A percentile compares a stretch with the other conserved stretches of the same genome.
phyloP scores from a whole-genome alignment of 2,888 invertebrate species.

The Tenthredo mesomela region DNA sequence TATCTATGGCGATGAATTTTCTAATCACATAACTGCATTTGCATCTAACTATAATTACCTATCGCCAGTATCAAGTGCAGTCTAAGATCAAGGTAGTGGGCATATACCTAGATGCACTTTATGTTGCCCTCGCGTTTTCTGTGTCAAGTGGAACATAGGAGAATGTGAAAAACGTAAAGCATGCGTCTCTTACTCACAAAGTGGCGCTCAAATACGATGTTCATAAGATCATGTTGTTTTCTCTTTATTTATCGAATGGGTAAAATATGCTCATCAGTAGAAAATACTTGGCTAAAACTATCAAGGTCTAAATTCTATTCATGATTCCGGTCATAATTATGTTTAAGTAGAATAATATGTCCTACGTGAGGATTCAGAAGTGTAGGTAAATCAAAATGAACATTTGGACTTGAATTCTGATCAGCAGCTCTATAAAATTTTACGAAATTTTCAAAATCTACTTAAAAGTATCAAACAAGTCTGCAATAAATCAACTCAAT shows the following conservation, averaged over 20 bases:
- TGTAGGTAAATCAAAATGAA: no score
- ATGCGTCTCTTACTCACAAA: not conserved
- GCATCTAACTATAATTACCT: not conserved
- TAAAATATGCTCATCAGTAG: not conserved
- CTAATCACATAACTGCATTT: not conserved
- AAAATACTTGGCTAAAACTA: not conserved
- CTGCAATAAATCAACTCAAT: no score
- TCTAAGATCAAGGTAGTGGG: not conserved
- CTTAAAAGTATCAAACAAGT: no score
- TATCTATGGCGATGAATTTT: not conserved
- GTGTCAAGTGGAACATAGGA: constrained; percentile 25
- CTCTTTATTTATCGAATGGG: not conserved
- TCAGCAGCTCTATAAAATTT: not conserved
- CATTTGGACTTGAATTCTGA: not conserved
- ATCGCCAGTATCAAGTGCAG: not conserved
- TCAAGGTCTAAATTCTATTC: not conserved
- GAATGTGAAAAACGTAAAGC: constrained; percentile 14
- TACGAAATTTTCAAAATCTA: no score
- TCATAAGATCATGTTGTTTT: not conserved
- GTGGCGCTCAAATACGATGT: not conserved
- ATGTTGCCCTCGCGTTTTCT: not conserved
- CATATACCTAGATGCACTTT: constrained; percentile 16
- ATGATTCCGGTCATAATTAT: no score
- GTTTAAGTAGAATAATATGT: not conserved
- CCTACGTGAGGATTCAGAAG: not conserved